Percentiles rank a stretch among this genome's conserved stretches.
phyloP scores from a whole-genome alignment of 1,140 invertebrate genomes.

The Pseudomyrmex concolor region DNA sequence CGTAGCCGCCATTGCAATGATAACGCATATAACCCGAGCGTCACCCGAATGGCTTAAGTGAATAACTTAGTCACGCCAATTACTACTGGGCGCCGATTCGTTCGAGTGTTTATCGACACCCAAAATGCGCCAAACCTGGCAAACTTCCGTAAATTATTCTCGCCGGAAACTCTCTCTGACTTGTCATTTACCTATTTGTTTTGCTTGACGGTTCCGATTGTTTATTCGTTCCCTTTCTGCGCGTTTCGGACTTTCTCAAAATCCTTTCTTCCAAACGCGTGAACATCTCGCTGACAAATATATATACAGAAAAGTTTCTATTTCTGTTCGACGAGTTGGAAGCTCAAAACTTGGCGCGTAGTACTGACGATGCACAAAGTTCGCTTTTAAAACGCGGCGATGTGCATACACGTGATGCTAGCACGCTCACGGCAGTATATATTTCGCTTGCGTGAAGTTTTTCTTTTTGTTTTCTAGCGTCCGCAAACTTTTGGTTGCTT shows the following conservation, averaged over 20 bases:
- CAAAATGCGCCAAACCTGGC: slow-evolving; percentile 58
- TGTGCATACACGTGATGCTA: not conserved
- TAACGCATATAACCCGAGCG: slow-evolving; percentile 71
- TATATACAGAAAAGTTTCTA: slow-evolving; percentile 25
- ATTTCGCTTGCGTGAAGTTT: not conserved
- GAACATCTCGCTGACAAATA: not conserved
- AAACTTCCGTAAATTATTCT: slow-evolving; percentile 62
- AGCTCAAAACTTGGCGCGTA: not conserved
- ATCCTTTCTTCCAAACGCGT: not conserved
- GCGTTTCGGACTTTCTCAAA: not conserved
- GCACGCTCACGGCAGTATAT: not conserved
- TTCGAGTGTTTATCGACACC: slow-evolving; percentile 47
- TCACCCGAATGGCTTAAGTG: slow-evolving; percentile 73
- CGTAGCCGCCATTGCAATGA: slow-evolving; percentile 65
- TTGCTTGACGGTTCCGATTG: slow-evolving; percentile 9
- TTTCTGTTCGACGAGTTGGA: slow-evolving; percentile 30
- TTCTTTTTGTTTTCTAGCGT: not conserved
- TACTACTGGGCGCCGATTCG: slow-evolving; percentile 62
- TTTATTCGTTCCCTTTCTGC: not conserved
- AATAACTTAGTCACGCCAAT: slow-evolving; percentile 77
- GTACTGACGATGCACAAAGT: not conserved
- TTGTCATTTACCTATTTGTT: not conserved
- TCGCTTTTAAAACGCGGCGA: slow-evolving; percentile 25
- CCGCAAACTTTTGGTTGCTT: too few species aligned
- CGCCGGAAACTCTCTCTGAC: slow-evolving; percentile 43